Percentiles rank a stretch among this genome's conserved stretches.
These are phyloP conservation scores for Podarcis siculus DNA, from an alignment of 2,797 vertebrate species.

Conservation along the genomic window DNA sequence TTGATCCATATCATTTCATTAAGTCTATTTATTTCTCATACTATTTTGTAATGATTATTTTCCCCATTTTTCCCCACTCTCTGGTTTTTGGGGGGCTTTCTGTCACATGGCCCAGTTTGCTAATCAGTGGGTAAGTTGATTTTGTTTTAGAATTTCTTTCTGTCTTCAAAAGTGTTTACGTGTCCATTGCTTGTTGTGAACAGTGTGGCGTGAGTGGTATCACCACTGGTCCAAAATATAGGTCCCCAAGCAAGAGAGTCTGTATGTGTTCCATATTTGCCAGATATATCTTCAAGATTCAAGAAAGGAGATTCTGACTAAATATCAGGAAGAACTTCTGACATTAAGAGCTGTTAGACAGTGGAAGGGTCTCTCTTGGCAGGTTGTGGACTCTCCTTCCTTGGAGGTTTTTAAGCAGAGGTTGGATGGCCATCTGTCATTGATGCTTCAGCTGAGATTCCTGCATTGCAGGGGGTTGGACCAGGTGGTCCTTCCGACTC, in stretches of 20 bases:
- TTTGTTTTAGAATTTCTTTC: conserved; percentile 17
- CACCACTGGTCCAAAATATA: neutral
- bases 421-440: no score
- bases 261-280: neutral
- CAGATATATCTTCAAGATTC: neutral
- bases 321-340: no score
- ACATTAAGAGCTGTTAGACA: no score
- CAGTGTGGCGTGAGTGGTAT: no score
- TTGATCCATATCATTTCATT: conserved; percentile 25
- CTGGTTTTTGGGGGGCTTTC: conserved; percentile 75
- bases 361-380: no score
- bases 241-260: neutral
- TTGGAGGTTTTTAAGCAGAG: no score
- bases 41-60: conserved; percentile 63
- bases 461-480: no score
- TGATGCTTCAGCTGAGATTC: no score
- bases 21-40: conserved; percentile 50
- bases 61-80: conserved; percentile 73
- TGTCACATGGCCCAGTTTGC: conserved; percentile 82
- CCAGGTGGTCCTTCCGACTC: no score
- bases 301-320: no score
- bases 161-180: neutral
- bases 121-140: conserved; percentile 94
- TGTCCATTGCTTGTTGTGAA: conserved; percentile 15
- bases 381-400: no score